phyloP scores from a whole-genome alignment of 2,797 vertebrate species.

The Trematomus bernacchii region DNA sequence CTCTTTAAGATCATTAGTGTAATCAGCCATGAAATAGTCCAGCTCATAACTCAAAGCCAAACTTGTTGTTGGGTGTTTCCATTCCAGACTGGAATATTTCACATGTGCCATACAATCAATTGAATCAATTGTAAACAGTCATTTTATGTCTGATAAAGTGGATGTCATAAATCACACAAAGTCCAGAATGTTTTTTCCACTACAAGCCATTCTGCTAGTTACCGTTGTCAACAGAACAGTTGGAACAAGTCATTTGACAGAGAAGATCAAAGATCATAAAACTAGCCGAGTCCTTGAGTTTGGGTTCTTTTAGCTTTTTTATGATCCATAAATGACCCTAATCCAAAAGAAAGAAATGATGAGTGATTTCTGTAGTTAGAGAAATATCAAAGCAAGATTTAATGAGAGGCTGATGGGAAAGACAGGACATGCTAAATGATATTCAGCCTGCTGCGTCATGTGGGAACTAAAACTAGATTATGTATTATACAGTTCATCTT shows the following conservation, averaged over 20 bases:
- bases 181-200: not conserved
- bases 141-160: not conserved
- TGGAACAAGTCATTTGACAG: not conserved
- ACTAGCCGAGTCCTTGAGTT: not conserved
- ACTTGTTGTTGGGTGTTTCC: too few species aligned
- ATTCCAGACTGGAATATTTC: too few species aligned
- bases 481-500: not conserved
- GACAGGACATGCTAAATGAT: not conserved
- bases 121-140: too few species aligned
- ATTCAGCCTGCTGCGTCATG: not conserved
- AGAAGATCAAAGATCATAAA: not conserved
- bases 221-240: not conserved
- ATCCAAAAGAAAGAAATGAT: not conserved
- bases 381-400: not conserved
- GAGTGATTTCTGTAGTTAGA: too few species aligned
- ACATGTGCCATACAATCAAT: too few species aligned
- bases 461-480: constrained; percentile 8
- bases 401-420: constrained; percentile 20
- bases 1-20: too few species aligned
- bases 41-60: not conserved
- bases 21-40: not conserved
- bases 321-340: not conserved
- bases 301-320: not conserved
- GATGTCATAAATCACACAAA: not conserved
- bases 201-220: not conserved